Conservation (phyloP, 2,888 invertebrate species). For the Napeogenes inachia region DNA sequence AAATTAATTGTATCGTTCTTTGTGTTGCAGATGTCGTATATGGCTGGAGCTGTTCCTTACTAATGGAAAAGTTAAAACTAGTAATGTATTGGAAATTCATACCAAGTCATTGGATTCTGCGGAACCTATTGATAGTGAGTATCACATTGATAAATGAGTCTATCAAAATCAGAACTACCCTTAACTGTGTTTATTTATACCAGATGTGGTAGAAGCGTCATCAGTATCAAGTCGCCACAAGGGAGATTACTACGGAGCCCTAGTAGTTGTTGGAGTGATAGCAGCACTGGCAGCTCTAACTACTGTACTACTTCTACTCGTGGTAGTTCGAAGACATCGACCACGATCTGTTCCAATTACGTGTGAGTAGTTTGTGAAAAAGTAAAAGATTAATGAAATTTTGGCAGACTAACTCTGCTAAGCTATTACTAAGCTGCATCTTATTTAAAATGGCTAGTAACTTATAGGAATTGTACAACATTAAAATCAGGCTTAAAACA, state of each 20-base stretch:
- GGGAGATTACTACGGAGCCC: slow-evolving; percentile 91
- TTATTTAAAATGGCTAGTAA: too few species aligned
- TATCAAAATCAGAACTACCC: neutral
- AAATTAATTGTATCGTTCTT: neutral
- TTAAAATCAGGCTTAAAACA: too few species aligned
- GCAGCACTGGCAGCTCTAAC: slow-evolving; percentile 91
- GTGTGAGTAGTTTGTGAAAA: slow-evolving; percentile 42
- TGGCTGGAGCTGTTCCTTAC: slow-evolving; percentile 94
- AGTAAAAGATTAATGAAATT: too few species aligned
- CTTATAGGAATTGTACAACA: too few species aligned
- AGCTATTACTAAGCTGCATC: too few species aligned
- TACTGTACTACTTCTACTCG: slow-evolving; percentile 86
- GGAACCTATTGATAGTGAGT: slow-evolving; percentile 67
- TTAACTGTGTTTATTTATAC: neutral
- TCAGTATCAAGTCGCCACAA: slow-evolving; percentile 65
- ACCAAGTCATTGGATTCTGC: slow-evolving; percentile 83
- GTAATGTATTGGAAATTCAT: slow-evolving; percentile 91
- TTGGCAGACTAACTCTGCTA: too few species aligned
- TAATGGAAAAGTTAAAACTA: slow-evolving; percentile 92
- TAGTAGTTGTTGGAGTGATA: slow-evolving; percentile 92
- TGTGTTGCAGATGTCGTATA: slow-evolving; percentile 82
- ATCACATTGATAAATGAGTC: neutral
- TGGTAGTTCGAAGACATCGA: slow-evolving; percentile 84
- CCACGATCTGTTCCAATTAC: slow-evolving; percentile 74
- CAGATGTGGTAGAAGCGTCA: slow-evolving; percentile 69